phyloP scores from a whole-genome alignment of 2,888 invertebrate species.

The Zele albiditarsus region DNA sequence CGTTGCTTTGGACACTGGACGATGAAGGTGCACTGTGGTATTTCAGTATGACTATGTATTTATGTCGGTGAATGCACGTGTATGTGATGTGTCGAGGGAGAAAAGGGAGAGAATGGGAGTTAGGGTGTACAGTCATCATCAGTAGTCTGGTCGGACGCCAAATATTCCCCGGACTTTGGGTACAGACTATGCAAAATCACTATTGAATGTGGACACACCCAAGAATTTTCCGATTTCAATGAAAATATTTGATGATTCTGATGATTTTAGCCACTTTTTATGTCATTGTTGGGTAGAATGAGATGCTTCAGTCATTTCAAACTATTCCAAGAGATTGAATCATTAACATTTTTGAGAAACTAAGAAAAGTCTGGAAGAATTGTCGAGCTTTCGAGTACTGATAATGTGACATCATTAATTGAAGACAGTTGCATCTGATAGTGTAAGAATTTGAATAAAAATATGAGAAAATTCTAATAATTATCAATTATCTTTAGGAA shows the following conservation, averaged over 20 bases:
- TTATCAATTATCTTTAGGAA: too few relatives aligned
- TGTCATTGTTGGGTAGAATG: too few relatives aligned
- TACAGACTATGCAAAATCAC: constrained; percentile 46
- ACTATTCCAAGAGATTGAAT: too few relatives aligned
- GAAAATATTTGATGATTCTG: constrained; percentile 4
- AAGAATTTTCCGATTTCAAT: not conserved
- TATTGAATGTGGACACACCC: constrained; percentile 21
- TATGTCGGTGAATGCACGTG: not conserved
- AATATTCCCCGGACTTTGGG: constrained; percentile 32
- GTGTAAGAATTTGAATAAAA: too few relatives aligned
- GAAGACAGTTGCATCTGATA: too few relatives aligned
- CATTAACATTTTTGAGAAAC: too few relatives aligned
- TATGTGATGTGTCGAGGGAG: constrained; percentile 39
- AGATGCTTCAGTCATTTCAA: too few relatives aligned
- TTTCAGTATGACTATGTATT: constrained; percentile 16
- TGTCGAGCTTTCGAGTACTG: too few relatives aligned
- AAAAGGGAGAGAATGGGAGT: constrained; percentile 43
- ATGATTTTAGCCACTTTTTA: constrained; percentile 1
- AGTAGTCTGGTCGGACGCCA: constrained; percentile 57
- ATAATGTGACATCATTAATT: too few relatives aligned
- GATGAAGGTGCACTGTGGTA: constrained; percentile 24
- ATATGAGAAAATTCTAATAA: too few relatives aligned
- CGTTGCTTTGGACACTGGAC: constrained; percentile 42
- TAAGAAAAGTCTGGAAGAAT: too few relatives aligned
- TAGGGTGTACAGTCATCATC: constrained; percentile 70